These are phyloP conservation scores for Cacatua alba DNA, from an alignment of 2,113 vertebrate genomes.

Conservation along the genomic window DNA sequence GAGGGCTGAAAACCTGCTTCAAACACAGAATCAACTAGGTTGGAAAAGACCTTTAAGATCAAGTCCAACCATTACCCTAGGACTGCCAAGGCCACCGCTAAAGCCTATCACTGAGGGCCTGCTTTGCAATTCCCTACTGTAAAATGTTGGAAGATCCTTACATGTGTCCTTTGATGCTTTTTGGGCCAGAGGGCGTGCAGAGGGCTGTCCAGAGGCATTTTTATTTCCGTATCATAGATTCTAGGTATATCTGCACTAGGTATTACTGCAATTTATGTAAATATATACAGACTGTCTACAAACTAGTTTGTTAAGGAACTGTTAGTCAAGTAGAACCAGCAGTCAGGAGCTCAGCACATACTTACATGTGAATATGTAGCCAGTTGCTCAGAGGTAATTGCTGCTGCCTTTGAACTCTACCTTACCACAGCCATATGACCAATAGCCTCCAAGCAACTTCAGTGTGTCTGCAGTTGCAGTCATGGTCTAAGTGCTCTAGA, in stretches of 20 bases:
- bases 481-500: not conserved
- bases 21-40: not conserved
- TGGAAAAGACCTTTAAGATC: not conserved
- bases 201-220: not conserved
- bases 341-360: not conserved
- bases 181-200: not conserved
- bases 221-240: not conserved
- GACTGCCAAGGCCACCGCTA: not conserved
- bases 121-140: not conserved
- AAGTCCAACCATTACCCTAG: not conserved
- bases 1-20: not conserved
- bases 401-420: not conserved
- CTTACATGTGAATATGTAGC: not conserved
- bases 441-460: not conserved
- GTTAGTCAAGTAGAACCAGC: not conserved
- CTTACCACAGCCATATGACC: accelerated
- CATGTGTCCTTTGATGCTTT: not conserved
- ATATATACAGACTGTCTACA: not conserved
- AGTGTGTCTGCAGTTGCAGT: not conserved
- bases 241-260: not conserved
- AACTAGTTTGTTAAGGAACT: not conserved
- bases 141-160: not conserved
- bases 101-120: not conserved
- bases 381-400: not conserved
- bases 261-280: not conserved